These are phyloP conservation scores for Drosophila nigromelanica DNA, from an alignment of 1,140 invertebrate genomes.

Conservation along the genomic window DNA sequence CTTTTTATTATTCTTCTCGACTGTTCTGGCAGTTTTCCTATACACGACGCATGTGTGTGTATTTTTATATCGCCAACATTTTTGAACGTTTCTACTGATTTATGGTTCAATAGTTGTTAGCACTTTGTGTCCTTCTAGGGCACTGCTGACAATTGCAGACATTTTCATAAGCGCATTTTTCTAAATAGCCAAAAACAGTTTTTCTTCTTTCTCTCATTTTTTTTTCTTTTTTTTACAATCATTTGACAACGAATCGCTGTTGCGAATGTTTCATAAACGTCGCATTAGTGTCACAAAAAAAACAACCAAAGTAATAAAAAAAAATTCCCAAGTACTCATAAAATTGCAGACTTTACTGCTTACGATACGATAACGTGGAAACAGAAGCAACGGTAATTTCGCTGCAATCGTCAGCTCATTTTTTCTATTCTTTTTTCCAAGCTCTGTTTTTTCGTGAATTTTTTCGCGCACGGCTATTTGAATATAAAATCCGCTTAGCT, in stretches of 20 bases:
- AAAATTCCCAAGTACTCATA: slow-evolving; percentile 59
- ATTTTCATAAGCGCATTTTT: slow-evolving; percentile 46
- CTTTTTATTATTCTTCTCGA: not conserved
- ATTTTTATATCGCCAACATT: not conserved
- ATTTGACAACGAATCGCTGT: slow-evolving; percentile 38
- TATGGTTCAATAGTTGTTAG: slow-evolving; percentile 67
- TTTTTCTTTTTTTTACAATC: slow-evolving; percentile 16
- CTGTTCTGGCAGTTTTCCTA: not conserved
- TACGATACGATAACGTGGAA: slow-evolving; percentile 38
- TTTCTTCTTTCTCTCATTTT: slow-evolving; percentile 5
- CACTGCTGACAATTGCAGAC: slow-evolving; percentile 58
- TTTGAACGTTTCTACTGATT: slow-evolving; percentile 48
- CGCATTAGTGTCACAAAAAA: slow-evolving; percentile 70
- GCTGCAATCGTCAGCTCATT: slow-evolving; percentile 70
- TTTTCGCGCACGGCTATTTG: slow-evolving; percentile 54
- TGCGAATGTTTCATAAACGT: slow-evolving; percentile 73
- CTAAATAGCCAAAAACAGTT: slow-evolving; percentile 24
- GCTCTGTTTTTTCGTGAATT: slow-evolving; percentile 27
- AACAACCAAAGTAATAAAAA: slow-evolving; percentile 31
- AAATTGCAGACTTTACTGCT: slow-evolving; percentile 73
- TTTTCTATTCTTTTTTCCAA: slow-evolving; percentile 8
- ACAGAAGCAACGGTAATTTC: slow-evolving; percentile 53
- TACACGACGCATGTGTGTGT: not conserved
- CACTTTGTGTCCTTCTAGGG: slow-evolving; percentile 35
- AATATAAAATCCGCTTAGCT: slow-evolving; percentile 74